Base-by-base conservation (phyloP, 1,140 invertebrate species). In the Papilio polytes region DNA sequence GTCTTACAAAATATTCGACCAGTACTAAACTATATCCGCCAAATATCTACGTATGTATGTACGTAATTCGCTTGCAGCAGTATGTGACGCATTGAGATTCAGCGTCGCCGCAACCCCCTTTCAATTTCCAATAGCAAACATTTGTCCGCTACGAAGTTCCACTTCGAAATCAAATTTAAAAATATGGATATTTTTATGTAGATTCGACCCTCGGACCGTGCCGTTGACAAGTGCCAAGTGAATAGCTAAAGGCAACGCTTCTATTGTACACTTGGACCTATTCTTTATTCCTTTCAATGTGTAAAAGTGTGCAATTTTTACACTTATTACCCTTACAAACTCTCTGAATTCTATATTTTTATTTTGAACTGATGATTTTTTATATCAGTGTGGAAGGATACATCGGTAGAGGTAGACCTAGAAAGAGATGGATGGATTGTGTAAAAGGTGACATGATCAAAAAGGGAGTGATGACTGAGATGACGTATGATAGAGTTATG, bases 111-210 rank as follows among this genome's bases (percentile, higher is more conserved):
- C 84, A 83, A 80, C 87, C 88, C 87, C 36, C 82, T 85, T 88
- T 88, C 90, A 92, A 94, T 92, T 93, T 94, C 90, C 91, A 94
- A 94, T 94, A 90, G 93, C 91, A 94, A 94, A 94, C 92, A 94
- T 94, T 94, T 92, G 92, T 88, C 89, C 89, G 85, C 84, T 83
- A 22, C 77, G 56, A 88, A 87, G 86, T 88, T 87, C 80, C 86
- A 80, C 86, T 88, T 86, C 86, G 87, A 93, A 94, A 94, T 94
- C 93, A 92, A 91, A 94, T 94, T 94, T 94, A 94, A 94, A 70
- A 94, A 94, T 94, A 94, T 93, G 91, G 87, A 91, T 93, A 93
- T 94, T 92, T 91, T 89, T 90, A 92, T 94, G 89, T 90, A 91
- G 89, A 92, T 91, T 85, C 85, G 85, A 87, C 89, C 89, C 89